phyloP scores from a whole-genome alignment of 2,113 vertebrate genomes.

The Elephantulus edwardii region DNA sequence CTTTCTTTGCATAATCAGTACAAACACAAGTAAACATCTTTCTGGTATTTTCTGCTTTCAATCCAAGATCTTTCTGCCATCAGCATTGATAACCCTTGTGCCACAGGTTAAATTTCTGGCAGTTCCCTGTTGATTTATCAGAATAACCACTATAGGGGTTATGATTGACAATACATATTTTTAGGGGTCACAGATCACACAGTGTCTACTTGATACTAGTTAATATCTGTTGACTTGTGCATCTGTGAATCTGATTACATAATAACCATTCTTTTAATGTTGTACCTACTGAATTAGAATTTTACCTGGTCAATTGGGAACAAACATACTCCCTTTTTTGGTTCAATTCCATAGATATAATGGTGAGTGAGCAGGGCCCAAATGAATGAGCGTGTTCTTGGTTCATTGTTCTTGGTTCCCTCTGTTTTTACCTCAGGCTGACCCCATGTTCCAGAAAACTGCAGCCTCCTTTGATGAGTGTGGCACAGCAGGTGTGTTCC shows the following conservation, averaged over 20 bases:
- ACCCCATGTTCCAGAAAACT: slow-evolving; percentile 93
- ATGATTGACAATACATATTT: not conserved
- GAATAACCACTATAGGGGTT: too few species aligned
- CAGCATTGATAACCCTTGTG: too few species aligned
- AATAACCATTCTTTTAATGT: not conserved
- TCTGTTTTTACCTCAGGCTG: slow-evolving; percentile 43
- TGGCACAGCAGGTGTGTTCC: slow-evolving; percentile 91
- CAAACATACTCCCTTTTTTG: too few species aligned
- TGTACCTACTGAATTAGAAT: not conserved
- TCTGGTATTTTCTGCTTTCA: too few species aligned
- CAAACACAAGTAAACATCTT: too few species aligned
- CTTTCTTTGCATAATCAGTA: too few species aligned
- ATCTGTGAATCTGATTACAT: not conserved
- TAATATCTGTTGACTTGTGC: not conserved
- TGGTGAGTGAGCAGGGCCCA: not conserved
- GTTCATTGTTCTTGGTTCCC: not conserved
- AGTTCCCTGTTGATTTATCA: too few species aligned
- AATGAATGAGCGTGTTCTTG: not conserved
- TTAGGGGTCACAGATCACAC: too few species aligned
- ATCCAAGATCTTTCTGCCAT: too few species aligned
- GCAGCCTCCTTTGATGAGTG: slow-evolving; percentile 92
- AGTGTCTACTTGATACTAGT: not conserved
- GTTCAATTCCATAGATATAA: not conserved
- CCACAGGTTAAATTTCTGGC: too few species aligned
- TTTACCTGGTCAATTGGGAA: not conserved